Evolutionary conservation across 2,888 invertebrate genomes (phyloP).

Genomic region (Rhaphigaster nebulosa): DNA sequence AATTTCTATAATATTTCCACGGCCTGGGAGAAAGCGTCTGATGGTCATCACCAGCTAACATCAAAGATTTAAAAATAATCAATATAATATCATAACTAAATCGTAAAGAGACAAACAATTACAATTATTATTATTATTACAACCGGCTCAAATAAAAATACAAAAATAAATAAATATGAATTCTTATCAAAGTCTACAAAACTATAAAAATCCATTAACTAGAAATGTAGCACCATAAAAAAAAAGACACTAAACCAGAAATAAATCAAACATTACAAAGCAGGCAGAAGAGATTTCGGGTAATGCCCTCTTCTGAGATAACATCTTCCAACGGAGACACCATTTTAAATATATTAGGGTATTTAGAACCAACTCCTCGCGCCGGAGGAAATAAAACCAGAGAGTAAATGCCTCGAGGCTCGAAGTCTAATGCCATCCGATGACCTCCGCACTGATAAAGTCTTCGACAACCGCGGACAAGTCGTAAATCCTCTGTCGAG

Average conservation of each 20-base stretch:
- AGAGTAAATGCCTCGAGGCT: neutral
- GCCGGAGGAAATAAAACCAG: neutral
- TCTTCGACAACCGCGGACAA: slow-evolving; percentile 20
- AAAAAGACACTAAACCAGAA: neutral
- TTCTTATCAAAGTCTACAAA: neutral
- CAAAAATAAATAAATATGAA: neutral
- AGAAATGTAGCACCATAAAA: neutral
- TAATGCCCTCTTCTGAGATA: slow-evolving; percentile 7
- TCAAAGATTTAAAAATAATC: neutral
- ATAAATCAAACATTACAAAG: slow-evolving; percentile 28
- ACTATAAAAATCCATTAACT: neutral
- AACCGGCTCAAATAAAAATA: too few relatives aligned
- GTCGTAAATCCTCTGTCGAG: neutral
- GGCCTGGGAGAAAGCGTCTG: neutral
- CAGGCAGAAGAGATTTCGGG: slow-evolving; percentile 17
- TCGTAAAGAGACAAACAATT: too few relatives aligned
- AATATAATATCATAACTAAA: too few relatives aligned
- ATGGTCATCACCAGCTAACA: neutral
- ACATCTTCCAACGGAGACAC: neutral
- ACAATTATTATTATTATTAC: too few relatives aligned
- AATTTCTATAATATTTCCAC: slow-evolving; percentile 19
- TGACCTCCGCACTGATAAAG: slow-evolving; percentile 17
- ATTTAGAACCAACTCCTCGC: neutral
- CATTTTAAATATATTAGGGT: slow-evolving; percentile 41
- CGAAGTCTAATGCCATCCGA: slow-evolving; percentile 11